phyloP scores from a whole-genome alignment of 1,140 invertebrate genomes.

The Aphelenchoides fujianensis region DNA sequence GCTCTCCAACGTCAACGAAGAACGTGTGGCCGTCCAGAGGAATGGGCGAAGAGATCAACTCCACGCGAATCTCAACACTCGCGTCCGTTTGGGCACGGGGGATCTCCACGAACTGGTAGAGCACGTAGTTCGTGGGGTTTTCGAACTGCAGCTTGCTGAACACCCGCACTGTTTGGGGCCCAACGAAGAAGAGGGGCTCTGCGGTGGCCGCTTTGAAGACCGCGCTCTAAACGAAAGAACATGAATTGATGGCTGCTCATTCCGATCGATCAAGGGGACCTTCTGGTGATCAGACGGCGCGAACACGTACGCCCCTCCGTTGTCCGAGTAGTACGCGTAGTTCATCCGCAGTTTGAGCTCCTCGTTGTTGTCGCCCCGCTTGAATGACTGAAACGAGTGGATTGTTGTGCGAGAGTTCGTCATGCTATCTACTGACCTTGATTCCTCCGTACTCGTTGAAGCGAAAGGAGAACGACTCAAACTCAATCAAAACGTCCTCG shows the following conservation, averaged over 20 bases:
- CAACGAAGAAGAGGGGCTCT: conserved; percentile 21
- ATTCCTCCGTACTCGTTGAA: conserved; percentile 26
- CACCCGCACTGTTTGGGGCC: conserved; percentile 20
- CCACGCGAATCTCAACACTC: conserved; percentile 21
- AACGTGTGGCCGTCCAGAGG: conserved; percentile 11
- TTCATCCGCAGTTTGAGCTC: conserved; percentile 9
- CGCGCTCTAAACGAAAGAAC: neutral
- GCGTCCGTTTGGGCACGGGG: neutral
- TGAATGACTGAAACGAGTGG: conserved; percentile 1
- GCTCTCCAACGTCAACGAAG: conserved; percentile 19
- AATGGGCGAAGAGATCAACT: conserved; percentile 21
- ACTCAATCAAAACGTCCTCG: too few relatives aligned
- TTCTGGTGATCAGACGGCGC: conserved; percentile 1
- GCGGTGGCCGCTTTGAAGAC: neutral
- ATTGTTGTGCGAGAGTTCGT: neutral
- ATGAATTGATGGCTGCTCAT: neutral
- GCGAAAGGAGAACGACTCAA: neutral
- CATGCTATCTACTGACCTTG: conserved; percentile 22
- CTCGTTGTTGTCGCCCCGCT: neutral
- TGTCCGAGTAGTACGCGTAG: conserved; percentile 24
- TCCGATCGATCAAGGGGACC: too few relatives aligned
- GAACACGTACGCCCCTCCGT: conserved; percentile 36
- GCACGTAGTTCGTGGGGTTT: conserved; percentile 22
- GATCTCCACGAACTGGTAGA: conserved; percentile 13
- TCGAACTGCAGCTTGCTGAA: conserved; percentile 1